Evolutionary conservation across 2,113 vertebrate species (phyloP), one percentile per base, ranked within the genome.

Genomic region (Oreochromis spilurus): DNA sequence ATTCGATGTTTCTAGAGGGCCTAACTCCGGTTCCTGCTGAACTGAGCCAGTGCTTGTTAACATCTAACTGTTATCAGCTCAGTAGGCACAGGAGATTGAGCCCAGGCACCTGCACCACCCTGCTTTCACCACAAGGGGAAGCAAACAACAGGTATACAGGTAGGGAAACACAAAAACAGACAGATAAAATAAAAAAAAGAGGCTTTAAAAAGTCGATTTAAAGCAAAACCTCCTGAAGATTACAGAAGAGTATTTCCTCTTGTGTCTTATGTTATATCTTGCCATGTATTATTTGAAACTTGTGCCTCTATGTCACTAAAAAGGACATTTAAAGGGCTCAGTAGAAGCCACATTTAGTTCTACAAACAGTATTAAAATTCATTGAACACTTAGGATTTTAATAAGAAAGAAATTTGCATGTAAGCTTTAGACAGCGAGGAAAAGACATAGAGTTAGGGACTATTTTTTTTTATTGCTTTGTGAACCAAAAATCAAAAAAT

Each of bases 1-100:
- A 2, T 45, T 65, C 2, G 92, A 40, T 84, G 93, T 94, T 93
- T 95, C 84, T 95, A 95, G 95, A 94, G 93, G 96, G 96, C 96
- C 93, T 94, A 96, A 97, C 96, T 97, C 96, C 96, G 95, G 97
- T 97, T 97, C 96, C 96, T 97, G 97, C 97, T 97, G 97, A 97
- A 97, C 96, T 97, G 97, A 97, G 97, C 96, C 97, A 97, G 97
- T 96, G 93, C 87, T 94, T 89, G 86, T 94, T 85, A 86, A 93
- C 55, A 95, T 95, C 87, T 62, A 93, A 97, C 97, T 97, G 97
- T 96, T 96, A 97, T 97, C 97, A 97, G 97, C 96, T 97, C 97
- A 97, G 96, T 97, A 97, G 97, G 97, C 97, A 97, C 97, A 94
- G 97, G 96, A 97, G 97, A 93, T 96, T 97, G 95, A 96, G 95